A percentile compares a stretch with the other conserved stretches of the same genome.
Conservation (phyloP, 2,888 invertebrate genomes). For the Callyntrura sp. region DNA sequence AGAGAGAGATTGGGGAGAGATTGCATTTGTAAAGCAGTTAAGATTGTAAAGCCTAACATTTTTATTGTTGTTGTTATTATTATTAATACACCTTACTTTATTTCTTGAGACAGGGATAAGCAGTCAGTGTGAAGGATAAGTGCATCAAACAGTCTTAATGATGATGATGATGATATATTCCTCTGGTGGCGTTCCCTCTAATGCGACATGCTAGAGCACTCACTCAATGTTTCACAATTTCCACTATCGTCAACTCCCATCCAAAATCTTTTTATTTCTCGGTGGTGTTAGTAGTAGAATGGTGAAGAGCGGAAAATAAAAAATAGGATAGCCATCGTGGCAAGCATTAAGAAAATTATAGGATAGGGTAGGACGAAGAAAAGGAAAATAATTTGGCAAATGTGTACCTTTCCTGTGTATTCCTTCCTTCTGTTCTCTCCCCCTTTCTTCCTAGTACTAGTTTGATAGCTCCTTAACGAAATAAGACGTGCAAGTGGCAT, state of each 20-base stretch:
- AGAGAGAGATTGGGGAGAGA: neutral
- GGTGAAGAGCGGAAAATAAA: neutral
- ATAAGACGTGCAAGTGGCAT: constrained; percentile 64
- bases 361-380: neutral
- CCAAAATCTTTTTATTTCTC: neutral
- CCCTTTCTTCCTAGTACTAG: too few species aligned
- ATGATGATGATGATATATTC: constrained; percentile 32
- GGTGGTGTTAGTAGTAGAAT: too few species aligned
- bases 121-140: constrained; percentile 60
- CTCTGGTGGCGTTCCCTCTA: neutral
- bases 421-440: neutral
- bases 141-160: constrained; percentile 21
- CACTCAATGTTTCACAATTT: constrained; percentile 41
- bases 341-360: neutral
- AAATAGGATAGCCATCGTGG: neutral
- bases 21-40: neutral
- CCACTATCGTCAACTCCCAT: neutral
- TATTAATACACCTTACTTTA: neutral
- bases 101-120: neutral
- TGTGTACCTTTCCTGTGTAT: constrained; percentile 35
- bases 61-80: too few species aligned
- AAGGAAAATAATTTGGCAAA: constrained; percentile 72
- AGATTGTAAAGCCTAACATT: neutral
- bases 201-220: neutral
- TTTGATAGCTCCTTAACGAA: constrained; percentile 28